Percentiles rank a stretch among this genome's conserved stretches.
Evolutionary conservation across 2,797 vertebrate species (phyloP).

Genomic region (Pantherophis vulpinus): DNA sequence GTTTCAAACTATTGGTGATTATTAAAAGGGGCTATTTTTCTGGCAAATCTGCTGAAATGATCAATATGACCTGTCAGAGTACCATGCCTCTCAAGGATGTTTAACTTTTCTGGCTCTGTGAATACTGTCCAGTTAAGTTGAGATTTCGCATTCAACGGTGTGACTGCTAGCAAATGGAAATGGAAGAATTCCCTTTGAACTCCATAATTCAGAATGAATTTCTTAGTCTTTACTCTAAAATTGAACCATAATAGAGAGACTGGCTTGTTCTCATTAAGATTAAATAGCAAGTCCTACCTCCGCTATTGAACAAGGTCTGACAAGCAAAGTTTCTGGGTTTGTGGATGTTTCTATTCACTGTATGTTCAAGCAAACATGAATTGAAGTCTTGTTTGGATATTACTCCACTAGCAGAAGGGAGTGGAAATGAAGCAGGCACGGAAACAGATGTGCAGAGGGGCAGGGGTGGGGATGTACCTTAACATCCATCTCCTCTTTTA

Average conservation of each 20-base stretch:
- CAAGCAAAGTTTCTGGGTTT: neutral
- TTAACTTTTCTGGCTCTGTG: neutral
- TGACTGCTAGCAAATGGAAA: neutral
- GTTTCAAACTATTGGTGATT: neutral
- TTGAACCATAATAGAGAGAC: neutral
- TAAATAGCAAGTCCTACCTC: neutral
- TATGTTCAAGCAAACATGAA: neutral
- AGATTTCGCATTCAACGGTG: neutral
- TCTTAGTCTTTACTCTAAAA: neutral
- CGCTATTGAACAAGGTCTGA: neutral
- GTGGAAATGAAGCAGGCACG: neutral
- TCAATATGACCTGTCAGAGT: neutral
- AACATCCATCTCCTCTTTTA: neutral
- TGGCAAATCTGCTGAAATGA: neutral
- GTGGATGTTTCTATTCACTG: neutral
- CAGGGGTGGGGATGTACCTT: neutral
- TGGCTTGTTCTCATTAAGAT: neutral
- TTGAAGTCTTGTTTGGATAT: neutral
- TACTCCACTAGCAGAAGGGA: neutral
- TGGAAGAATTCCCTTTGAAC: neutral
- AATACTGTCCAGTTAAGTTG: neutral
- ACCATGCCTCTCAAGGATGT: neutral
- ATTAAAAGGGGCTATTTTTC: neutral
- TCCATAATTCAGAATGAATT: neutral
- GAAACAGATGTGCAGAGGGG: neutral